Conservation (phyloP, 2,888 invertebrate species). For the Lamproptera curius region DNA sequence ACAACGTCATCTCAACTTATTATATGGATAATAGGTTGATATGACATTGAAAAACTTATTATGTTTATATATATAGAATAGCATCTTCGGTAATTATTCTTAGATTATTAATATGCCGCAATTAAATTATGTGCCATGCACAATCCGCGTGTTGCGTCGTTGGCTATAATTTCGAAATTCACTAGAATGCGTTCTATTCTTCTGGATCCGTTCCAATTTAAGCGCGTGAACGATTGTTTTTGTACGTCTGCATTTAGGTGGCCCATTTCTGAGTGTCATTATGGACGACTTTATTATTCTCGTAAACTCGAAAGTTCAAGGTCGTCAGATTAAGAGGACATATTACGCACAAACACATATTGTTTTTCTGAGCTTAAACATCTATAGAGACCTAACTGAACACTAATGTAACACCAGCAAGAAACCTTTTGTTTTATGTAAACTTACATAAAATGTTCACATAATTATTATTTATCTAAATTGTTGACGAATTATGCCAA, state of each 20-base stretch:
- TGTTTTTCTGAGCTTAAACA: too few relatives aligned
- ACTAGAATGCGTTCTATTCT: slow-evolving; percentile 1
- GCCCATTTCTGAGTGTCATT: slow-evolving; percentile 3
- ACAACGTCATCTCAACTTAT: too few relatives aligned
- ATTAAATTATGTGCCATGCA: neutral
- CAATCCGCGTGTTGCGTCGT: neutral
- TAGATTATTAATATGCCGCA: slow-evolving; percentile 28
- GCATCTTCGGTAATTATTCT: too few relatives aligned
- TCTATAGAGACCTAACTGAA: too few relatives aligned
- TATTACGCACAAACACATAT: too few relatives aligned
- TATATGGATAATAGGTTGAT: too few relatives aligned
- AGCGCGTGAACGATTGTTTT: slow-evolving; percentile 4
- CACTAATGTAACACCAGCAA: too few relatives aligned
- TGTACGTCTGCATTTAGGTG: slow-evolving; percentile 6
- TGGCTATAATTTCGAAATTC: neutral
- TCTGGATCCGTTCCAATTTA: slow-evolving; percentile 11
- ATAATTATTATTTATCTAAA: neutral
- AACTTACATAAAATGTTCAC: neutral
- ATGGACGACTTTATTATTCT: neutral
- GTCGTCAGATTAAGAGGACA: too few relatives aligned
- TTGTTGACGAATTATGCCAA: neutral
- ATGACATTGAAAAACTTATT: too few relatives aligned
- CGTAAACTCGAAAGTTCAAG: slow-evolving; percentile 3
- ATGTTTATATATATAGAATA: too few relatives aligned
- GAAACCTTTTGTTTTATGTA: neutral